Base-by-base conservation (phyloP, 2,797 vertebrate genomes). In the Centroberyx gerrardi region DNA sequence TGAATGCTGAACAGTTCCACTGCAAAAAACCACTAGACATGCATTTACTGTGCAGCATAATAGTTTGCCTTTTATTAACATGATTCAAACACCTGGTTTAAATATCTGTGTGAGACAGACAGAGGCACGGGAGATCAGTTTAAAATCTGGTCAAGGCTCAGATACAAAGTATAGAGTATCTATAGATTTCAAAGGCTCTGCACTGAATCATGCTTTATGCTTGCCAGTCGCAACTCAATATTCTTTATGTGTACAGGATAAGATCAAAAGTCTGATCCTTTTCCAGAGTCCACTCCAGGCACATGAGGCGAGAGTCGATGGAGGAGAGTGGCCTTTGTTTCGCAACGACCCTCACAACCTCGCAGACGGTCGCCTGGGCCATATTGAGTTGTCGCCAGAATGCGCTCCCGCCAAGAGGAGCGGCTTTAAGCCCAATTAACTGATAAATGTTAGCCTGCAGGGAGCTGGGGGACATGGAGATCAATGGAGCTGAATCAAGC, bases 371-470 rank as follows among this genome's bases (percentile, higher is more conserved):
- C 46, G 29, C 77, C 58, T 38, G 60, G 71, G 70, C 75, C 17
- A 1, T 70, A 83, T 87, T 75, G 85, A 88, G 78, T 48, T 33
- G 68, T 81, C 74, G 61, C 83, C 83, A 88, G 81, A 81, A 80
- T 33, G 67, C 36, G 18, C 62, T 71, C 28, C 68, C 27, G 65
- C 86, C 85, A 76, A 87, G 55, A 70, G 58, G 76, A 88, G 65
- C 61, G 54, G 72, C 87, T 88, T 87, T 61, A 85, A 82, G 85
- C 81, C 87, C 87, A 92, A 92, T 92, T 91, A 93, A 85, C 88
- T 91, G 85, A 92, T 87, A 89, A 77, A 90, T 85, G 85, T 82
- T 76, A 13, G 77, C 78, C 86, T 68, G 87, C 77, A 62, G 85
- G 76, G 86, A 88, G 84, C 71, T 77, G 78, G 80, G 72, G 80